Percentiles rank a stretch among this genome's conserved stretches.
Conservation (phyloP, 2,888 invertebrate genomes). For the Eupithecia subumbrata region DNA sequence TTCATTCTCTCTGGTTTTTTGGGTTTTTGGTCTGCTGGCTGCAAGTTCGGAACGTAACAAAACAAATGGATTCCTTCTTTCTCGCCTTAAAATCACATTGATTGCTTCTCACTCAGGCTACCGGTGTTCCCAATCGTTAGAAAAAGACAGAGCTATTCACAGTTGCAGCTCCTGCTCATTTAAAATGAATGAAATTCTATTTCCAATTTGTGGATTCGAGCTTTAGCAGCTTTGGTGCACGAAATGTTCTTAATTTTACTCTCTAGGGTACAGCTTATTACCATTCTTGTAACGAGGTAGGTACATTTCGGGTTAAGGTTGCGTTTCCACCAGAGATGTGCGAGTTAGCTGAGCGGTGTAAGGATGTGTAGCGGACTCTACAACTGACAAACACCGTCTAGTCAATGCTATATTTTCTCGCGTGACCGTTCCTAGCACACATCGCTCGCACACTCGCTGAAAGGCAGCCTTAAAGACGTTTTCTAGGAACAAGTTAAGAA, state of each 20-base stretch:
- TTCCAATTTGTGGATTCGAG: conserved; percentile 10
- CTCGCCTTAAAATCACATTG: background rate
- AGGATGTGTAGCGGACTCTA: too few relatives aligned
- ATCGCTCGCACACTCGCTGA: too few relatives aligned
- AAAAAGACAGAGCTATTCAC: conserved; percentile 3
- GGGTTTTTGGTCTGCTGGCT: background rate
- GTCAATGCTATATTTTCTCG: too few relatives aligned
- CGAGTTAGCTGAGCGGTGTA: too few relatives aligned
- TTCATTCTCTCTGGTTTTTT: background rate
- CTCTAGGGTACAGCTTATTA: background rate
- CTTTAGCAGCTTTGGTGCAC: background rate
- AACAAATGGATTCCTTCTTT: background rate
- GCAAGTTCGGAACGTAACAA: background rate
- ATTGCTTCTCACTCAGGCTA: background rate
- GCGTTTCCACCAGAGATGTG: too few relatives aligned
- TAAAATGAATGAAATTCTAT: conserved; percentile 33
- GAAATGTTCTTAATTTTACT: background rate
- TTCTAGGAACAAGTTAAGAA: background rate
- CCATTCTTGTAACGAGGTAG: background rate
- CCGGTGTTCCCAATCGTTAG: background rate
- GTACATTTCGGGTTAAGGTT: background rate
- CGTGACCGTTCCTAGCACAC: too few relatives aligned
- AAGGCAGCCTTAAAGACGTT: background rate
- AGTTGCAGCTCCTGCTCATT: conserved; percentile 19
- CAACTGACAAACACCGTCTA: too few relatives aligned